phyloP scores from a whole-genome alignment of 2,797 vertebrate species.

The Melanitta fusca region DNA sequence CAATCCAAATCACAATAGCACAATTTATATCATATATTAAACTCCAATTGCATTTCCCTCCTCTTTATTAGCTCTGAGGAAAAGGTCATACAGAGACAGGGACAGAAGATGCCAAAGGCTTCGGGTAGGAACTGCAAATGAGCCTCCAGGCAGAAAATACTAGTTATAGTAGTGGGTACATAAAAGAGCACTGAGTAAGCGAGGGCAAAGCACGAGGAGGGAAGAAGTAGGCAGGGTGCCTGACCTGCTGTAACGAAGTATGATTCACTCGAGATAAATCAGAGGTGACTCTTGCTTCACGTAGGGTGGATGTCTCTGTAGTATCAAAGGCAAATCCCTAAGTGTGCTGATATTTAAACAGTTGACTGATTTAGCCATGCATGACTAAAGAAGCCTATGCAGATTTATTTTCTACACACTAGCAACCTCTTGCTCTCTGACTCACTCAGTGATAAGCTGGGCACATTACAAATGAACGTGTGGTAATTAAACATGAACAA shows the following conservation, averaged over 20 bases:
- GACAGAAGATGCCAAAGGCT: background rate
- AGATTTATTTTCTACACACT: constrained; percentile 72
- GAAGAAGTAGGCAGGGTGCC: background rate
- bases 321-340: constrained; percentile 50
- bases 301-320: background rate
- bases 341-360: constrained; percentile 47
- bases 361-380: constrained; percentile 52
- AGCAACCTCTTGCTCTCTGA: constrained; percentile 59
- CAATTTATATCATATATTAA: background rate
- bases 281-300: constrained; percentile 38
- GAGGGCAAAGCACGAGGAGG: background rate
- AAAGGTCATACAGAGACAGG: background rate
- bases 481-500: constrained; percentile 68
- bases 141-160: background rate
- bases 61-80: background rate
- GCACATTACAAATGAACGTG: constrained; percentile 57
- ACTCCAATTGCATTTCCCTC: background rate
- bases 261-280: constrained; percentile 50
- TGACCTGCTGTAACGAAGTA: constrained; percentile 4
- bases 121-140: background rate
- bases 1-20: background rate
- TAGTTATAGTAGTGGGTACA: background rate
- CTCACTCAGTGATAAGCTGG: constrained; percentile 66
- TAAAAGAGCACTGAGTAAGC: background rate
- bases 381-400: constrained; percentile 68